phyloP scores from a whole-genome alignment of 2,797 vertebrate species.

The Sus cebifrons region DNA sequence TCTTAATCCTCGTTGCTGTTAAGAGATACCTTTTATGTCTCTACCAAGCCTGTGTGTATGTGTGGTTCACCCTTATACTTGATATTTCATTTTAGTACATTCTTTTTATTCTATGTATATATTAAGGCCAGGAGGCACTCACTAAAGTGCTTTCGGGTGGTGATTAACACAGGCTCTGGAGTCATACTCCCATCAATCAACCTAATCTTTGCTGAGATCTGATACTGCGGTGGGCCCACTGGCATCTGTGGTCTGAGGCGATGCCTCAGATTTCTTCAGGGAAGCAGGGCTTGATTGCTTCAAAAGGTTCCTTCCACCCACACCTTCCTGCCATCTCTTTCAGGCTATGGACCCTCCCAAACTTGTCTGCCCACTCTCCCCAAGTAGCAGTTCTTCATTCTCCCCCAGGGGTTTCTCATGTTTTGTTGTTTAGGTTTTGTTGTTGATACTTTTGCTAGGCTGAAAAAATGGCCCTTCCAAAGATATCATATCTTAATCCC shows the following conservation, averaged over 20 bases:
- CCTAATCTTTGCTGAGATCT: neutral
- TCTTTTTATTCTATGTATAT: neutral
- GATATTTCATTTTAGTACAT: neutral
- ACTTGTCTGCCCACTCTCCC: no score
- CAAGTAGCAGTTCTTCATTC: neutral
- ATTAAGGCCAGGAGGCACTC: neutral
- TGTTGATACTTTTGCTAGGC: neutral
- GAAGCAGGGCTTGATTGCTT: neutral
- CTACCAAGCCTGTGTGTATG: neutral
- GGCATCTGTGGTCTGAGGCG: neutral
- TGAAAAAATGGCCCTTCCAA: neutral
- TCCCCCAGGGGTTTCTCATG: neutral
- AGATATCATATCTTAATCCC: neutral
- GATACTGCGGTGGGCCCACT: neutral
- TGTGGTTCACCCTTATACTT: neutral
- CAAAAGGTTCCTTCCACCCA: neutral
- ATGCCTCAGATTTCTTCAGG: neutral
- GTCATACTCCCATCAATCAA: neutral
- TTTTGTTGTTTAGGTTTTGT: neutral
- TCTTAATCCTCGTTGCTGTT: neutral
- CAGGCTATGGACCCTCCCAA: neutral
- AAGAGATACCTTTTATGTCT: neutral
- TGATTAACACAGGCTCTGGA: neutral
- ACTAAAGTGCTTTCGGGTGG: neutral
- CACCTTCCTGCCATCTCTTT: neutral